Evolutionary conservation across 1,140 invertebrate species (phyloP).

Genomic region (Trissolcus basalis): DNA sequence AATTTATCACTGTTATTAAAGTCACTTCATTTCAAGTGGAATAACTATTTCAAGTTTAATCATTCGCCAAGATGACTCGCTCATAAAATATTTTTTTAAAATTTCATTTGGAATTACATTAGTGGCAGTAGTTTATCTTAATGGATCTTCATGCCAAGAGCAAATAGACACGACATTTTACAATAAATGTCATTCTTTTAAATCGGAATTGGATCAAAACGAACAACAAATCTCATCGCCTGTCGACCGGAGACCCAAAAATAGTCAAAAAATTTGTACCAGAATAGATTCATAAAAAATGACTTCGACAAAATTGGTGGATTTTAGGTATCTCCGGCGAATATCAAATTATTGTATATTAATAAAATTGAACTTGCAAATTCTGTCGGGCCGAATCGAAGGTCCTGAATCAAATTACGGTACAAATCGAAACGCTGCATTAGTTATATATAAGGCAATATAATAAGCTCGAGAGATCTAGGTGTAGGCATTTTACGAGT

Average conservation of each 20-base stretch:
- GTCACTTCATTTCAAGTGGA: no score
- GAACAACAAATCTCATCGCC: conserved; percentile 4
- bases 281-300: neutral
- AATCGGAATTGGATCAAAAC: conserved; percentile 19
- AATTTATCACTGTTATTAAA: no score
- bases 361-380: conserved; percentile 3
- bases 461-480: conserved; percentile 37
- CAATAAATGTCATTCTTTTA: conserved; percentile 35
- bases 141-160: conserved; percentile 24
- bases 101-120: neutral
- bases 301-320: neutral
- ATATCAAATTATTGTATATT: neutral
- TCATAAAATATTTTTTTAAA: neutral
- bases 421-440: conserved; percentile 52
- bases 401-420: conserved; percentile 12
- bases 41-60: no score
- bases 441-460: conserved; percentile 39
- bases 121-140: conserved; percentile 9
- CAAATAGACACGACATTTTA: conserved; percentile 37
- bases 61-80: no score
- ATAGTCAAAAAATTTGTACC: no score
- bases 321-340: neutral
- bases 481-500: conserved; percentile 51
- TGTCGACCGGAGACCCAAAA: no score
- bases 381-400: conserved; percentile 38